phyloP scores from a whole-genome alignment of 2,888 invertebrate species.

The Gymnosoma rotundatum region DNA sequence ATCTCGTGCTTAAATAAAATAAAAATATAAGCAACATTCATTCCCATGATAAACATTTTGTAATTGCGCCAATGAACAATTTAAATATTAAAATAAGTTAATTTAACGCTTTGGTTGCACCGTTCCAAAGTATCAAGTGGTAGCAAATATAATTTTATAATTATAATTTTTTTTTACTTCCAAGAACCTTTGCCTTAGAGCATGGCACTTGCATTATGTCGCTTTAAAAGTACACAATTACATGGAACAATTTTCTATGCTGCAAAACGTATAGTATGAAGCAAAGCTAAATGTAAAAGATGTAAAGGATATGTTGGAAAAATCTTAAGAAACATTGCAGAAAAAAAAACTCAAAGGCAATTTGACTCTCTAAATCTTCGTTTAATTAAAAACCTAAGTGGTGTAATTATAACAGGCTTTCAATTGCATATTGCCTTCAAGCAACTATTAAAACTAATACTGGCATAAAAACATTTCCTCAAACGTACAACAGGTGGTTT shows the following conservation, averaged over 20 bases:
- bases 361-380: constrained; percentile 54
- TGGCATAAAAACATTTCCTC: not conserved
- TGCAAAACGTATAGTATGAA: constrained; percentile 17
- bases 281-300: not conserved
- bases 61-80: not conserved
- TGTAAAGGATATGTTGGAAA: not conserved
- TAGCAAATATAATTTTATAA: constrained; percentile 12
- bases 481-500: constrained; percentile 8
- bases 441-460: constrained; percentile 21
- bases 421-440: constrained; percentile 57
- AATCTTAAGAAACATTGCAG: not conserved
- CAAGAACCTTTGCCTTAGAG: constrained; percentile 3
- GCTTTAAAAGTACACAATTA: constrained; percentile 15
- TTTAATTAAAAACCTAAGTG: constrained; percentile 69
- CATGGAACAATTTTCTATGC: not conserved
- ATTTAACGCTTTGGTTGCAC: constrained; percentile 59
- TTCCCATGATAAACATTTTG: not conserved
- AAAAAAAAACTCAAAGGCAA: constrained; percentile 44
- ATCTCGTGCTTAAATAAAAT: constrained; percentile 28
- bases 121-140: constrained; percentile 21
- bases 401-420: constrained; percentile 64
- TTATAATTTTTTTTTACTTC: not conserved
- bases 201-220: constrained; percentile 45
- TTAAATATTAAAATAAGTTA: constrained; percentile 48
- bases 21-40: not conserved